Evolutionary conservation across 1,140 invertebrate genomes (phyloP), one percentile per base, ranked within the genome.

Genomic region (Antheraea pernyi): DNA sequence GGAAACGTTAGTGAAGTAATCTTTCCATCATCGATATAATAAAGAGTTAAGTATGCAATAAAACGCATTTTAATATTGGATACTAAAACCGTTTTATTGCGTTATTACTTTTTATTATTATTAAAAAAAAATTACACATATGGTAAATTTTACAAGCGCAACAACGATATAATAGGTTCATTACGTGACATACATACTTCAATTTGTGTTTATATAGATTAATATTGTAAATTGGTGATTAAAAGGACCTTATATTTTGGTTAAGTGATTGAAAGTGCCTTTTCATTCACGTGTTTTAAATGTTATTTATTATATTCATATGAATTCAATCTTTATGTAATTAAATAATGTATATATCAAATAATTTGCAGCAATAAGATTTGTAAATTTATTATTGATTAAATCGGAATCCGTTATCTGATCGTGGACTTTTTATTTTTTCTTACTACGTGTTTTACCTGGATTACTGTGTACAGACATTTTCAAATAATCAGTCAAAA

Each of bases 231-330:
- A 36, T 30, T 6, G 16, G 16, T 22, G 9, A 61, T 61, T 61
- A 61, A 16, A 60, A 22, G 59, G 22, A 37, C 19, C 10, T 67
- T 18, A 19, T 59, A 59, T 67, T 46, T 65, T 59, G 65, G 65
- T 59, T 37, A 37, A 59, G 63, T 58, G 66, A 62, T 74, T 68
- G 69, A 76, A 73, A 72, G 74, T 77, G 79, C 79, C 76, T 81
- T 81, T 73, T 75, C 71, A 74, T 76, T 72, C 69, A 74, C 72
- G 59, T 48, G 37, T 65, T 77, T 68, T 75, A 74, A 74, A 75
- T 70, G 71, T 71, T 76, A 22, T 68, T 73, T 71, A 72, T 68
- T 61, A 30, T 30, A 36, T 69, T 69, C 62, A 39, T 70, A 36
- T 65, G 64, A 71, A 67, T 66, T 53, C 18, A 22, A 60, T 60